Percentiles rank a stretch among this genome's conserved stretches.
Evolutionary conservation across 2,888 invertebrate species (phyloP).

Genomic region (Aspidiotus rigidus): DNA sequence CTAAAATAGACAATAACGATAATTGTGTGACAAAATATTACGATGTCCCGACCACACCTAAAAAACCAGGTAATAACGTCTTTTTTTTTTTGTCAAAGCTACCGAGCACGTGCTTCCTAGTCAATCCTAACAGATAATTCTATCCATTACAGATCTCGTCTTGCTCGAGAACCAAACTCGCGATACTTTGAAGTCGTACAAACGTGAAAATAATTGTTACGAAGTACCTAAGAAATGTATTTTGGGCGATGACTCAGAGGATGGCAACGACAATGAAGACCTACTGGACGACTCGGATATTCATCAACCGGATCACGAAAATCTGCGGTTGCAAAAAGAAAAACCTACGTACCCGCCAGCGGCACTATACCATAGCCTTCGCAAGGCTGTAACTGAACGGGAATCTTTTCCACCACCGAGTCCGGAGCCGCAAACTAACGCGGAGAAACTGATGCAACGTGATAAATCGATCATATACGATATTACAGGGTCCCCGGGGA

Average conservation of each 20-base stretch:
- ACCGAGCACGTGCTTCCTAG: neutral
- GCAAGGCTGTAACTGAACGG: slow-evolving; percentile 6
- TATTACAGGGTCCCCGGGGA: no score
- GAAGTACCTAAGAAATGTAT: slow-evolving; percentile 9
- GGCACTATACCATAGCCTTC: slow-evolving; percentile 16
- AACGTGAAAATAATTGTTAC: slow-evolving; percentile 9
- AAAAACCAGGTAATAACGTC: slow-evolving; percentile 28
- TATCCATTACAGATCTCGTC: slow-evolving; percentile 10
- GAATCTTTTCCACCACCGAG: slow-evolving; percentile 17
- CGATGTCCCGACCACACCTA: slow-evolving; percentile 28
- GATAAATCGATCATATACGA: slow-evolving; percentile 34
- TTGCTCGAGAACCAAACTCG: slow-evolving; percentile 12
- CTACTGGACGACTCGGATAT: slow-evolving; percentile 15
- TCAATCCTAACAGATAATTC: neutral
- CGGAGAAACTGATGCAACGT: slow-evolving; percentile 20
- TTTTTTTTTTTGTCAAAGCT: neutral
- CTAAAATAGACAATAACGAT: slow-evolving; percentile 12
- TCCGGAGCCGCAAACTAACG: slow-evolving; percentile 19
- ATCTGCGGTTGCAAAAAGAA: neutral
- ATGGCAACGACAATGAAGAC: slow-evolving; percentile 8
- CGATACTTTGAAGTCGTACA: neutral
- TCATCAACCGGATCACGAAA: slow-evolving; percentile 3
- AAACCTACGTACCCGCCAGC: slow-evolving; percentile 9
- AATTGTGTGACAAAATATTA: slow-evolving; percentile 7
- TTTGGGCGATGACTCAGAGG: neutral